Conservation (phyloP, 53 echinoderm and acorn worm genomes). For the Pentamera pediparva region DNA sequence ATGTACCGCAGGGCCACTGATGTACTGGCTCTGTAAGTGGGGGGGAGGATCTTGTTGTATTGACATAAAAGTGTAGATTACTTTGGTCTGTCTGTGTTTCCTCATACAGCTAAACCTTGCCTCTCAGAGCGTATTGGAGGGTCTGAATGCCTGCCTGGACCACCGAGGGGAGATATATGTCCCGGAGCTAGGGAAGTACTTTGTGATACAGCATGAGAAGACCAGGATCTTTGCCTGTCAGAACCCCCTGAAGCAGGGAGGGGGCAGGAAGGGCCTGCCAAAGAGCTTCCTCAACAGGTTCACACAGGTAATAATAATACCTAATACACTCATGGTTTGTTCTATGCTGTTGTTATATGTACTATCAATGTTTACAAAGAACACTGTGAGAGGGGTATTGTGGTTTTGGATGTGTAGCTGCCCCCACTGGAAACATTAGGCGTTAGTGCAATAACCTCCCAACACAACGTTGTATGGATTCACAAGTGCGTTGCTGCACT, state of each 20-base stretch:
- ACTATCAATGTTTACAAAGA: background rate
- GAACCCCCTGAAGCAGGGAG: conserved; percentile 95
- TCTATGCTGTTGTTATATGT: too few species aligned
- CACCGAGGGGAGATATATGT: conserved; percentile 92
- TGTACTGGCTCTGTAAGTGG: too few species aligned
- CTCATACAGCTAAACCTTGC: conserved; percentile 77
- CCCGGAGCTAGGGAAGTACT: conserved; percentile 87
- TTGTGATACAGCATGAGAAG: conserved; percentile 81
- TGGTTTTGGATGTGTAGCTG: too few species aligned
- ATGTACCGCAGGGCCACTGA: too few species aligned
- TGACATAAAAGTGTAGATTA: too few species aligned
- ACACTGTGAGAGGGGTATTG: too few species aligned
- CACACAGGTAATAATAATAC: conserved; percentile 85
- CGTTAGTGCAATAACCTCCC: too few species aligned
- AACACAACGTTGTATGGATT: too few species aligned
- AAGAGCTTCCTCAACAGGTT: conserved; percentile 91
- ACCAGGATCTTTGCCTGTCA: conserved; percentile 94
- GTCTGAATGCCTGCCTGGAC: conserved; percentile 95
- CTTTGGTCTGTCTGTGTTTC: background rate
- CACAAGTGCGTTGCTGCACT: too few species aligned
- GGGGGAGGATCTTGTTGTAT: too few species aligned
- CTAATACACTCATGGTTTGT: background rate
- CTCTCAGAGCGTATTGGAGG: conserved; percentile 93
- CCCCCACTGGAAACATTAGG: too few species aligned
- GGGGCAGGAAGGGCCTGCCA: conserved; percentile 92